Conservation (phyloP, 2,113 vertebrate species). For the Notothenia coriiceps region DNA sequence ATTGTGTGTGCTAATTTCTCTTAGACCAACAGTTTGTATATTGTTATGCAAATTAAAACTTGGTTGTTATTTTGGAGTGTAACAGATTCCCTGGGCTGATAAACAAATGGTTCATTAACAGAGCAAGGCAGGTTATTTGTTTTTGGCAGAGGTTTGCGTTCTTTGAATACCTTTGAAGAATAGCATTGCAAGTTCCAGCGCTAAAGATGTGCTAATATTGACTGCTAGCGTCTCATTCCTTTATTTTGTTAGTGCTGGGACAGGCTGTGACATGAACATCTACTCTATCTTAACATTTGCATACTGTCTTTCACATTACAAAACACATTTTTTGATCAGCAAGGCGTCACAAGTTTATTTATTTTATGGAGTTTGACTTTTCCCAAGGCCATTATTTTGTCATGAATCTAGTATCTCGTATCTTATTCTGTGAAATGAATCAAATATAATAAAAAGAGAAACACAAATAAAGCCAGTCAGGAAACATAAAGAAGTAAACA, state of each 20-base stretch:
- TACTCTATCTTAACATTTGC: neutral
- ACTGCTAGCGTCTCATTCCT: neutral
- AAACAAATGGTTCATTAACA: too few relatives aligned
- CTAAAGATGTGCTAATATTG: neutral
- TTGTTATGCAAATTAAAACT: too few relatives aligned
- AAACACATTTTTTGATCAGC: neutral
- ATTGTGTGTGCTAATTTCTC: too few relatives aligned
- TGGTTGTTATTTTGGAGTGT: too few relatives aligned
- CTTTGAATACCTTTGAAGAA: too few relatives aligned
- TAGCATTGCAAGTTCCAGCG: neutral
- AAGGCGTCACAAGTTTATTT: neutral
- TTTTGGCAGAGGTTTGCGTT: too few relatives aligned
- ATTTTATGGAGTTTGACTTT: neutral
- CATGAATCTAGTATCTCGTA: neutral
- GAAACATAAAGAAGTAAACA: neutral
- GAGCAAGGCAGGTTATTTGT: too few relatives aligned
- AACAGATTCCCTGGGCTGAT: too few relatives aligned
- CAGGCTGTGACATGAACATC: neutral
- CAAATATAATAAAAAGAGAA: neutral
- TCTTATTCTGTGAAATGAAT: neutral
- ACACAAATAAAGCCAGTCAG: too few relatives aligned
- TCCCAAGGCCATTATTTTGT: neutral
- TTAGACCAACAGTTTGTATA: too few relatives aligned
- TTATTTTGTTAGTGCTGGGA: too few relatives aligned
- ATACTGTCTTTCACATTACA: neutral